Conservation (phyloP, 2,797 vertebrate species). For the Poeciliopsis paucimaculata region DNA sequence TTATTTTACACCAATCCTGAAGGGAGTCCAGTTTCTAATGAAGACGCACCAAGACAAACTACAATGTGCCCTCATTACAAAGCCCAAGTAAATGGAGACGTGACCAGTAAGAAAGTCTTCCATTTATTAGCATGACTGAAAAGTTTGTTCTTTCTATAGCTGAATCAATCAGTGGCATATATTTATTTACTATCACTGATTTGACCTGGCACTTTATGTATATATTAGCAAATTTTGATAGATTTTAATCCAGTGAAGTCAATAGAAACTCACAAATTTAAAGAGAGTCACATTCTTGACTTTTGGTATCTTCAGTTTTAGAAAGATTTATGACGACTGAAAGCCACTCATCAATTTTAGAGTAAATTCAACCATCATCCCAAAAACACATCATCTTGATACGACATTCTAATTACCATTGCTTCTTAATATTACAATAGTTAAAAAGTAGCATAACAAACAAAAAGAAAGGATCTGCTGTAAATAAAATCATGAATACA, state of each 20-base stretch:
- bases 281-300: neutral
- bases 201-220: neutral
- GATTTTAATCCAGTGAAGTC: neutral
- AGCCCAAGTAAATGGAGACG: slow-evolving; percentile 82
- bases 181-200: neutral
- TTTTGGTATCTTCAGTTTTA: neutral
- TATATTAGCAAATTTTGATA: neutral
- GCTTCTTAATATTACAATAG: neutral
- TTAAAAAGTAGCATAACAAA: neutral
- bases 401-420: neutral
- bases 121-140: neutral
- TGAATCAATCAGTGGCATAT: neutral
- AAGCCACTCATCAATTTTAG: neutral
- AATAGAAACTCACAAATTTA: neutral
- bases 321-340: neutral
- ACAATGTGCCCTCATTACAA: slow-evolving; percentile 91
- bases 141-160: neutral
- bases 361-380: neutral
- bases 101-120: slow-evolving; percentile 77
- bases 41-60: slow-evolving; percentile 93
- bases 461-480: neutral
- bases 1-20: slow-evolving; percentile 96
- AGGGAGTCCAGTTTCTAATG: slow-evolving; percentile 91
- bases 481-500: neutral
- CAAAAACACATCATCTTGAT: neutral